Evolutionary conservation across 1,140 invertebrate genomes (phyloP), one percentile per base, ranked within the genome.

Genomic region (Bombus pyrosoma): DNA sequence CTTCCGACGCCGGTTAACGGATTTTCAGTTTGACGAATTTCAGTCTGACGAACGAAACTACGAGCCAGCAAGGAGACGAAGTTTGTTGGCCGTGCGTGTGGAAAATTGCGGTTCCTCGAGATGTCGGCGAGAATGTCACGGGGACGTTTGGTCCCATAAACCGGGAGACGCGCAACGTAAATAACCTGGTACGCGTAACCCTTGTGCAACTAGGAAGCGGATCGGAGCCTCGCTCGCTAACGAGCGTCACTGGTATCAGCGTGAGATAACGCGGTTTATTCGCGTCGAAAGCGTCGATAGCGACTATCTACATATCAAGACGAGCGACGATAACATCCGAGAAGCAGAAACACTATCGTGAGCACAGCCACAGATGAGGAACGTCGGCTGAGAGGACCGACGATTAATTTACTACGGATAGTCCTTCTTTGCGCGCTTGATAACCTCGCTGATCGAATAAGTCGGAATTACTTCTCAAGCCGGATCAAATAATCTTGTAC

Each of bases 321-420:
- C 47, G 47, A 79, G 68, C 32, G 66, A n/a, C 37, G 83, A 80
- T 84, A 78, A 80, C 64, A 85, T 85, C 83, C 72, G 75, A 72
- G 83, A 80, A 72, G 75, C n/a, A 53, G 76, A 79, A 79, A 78
- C 53, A 71, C 76, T 84, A 84, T 80, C 53, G 68, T 39, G 83
- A 85, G 76, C 83, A 85, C 83, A 85, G 83, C 83, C 76, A 85
- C 76, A 79, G 76, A 85, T 80, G 83, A 85, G 83, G 39, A 80
- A 85, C 83, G 41, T 72, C 76, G 68, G 68, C 76, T 47, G 68
- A 62, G 34, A 72, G 53, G 15, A 4, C 64, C 68, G 76, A 80
- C 76, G 64, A 72, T 80, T 83, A 83, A 80, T 85, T 85, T n/a
- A 47, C 47, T 72, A 80, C 39, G n/a, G 53, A 85, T 59, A 68